Evolutionary conservation across 2,797 vertebrate species (phyloP), one percentile per base, ranked within the genome.

Genomic region (Macropodus opercularis): DNA sequence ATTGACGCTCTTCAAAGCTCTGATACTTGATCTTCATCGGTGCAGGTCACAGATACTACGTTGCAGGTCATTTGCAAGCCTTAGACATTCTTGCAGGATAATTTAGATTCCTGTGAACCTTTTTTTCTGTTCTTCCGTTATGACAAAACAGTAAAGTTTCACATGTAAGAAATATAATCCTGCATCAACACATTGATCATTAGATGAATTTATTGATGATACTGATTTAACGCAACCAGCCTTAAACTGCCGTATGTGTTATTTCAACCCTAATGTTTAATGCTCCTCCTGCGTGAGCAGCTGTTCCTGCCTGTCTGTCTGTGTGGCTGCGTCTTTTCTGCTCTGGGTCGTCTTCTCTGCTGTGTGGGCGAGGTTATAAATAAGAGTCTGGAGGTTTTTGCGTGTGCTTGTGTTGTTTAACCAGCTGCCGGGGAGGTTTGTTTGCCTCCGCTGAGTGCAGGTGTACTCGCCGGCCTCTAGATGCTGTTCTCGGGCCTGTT

Each of bases 251-350:
- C 41, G n/a, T 41, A 34, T 41, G 29, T 55, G 29, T 68, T 63
- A 38, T 69, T 77, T 6, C 29, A 54, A 26, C 42, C 22, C 12
- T 56, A 55, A 42, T 40, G 50, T 52, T 62, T 44, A 24, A 7
- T 29, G 40, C 36, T 62, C 31, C 56, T 75, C 58, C 59, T 50
- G 49, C 29, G 47, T 48, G 61, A 60, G 54, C 89, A 90, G 89
- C 83, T 90, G 89, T 63, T 77, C 68, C 83, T n/a, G n/a, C n/a
- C n/a, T 72, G 83, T 82, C 84, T 42, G 78, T 88, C 84, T 73
- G 64, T 32, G 53, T 39, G 64, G 55, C 63, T 47, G 70, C 15
- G 51, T 80, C 83, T 81, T 76, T 75, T 58, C 74, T 40, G 23
- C 79, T 68, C 40, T 5, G 42, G 42, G 53, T 42, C 80, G 71